Evolutionary conservation across 2,797 vertebrate species (phyloP).

Genomic region (Gymnothorax javanicus): DNA sequence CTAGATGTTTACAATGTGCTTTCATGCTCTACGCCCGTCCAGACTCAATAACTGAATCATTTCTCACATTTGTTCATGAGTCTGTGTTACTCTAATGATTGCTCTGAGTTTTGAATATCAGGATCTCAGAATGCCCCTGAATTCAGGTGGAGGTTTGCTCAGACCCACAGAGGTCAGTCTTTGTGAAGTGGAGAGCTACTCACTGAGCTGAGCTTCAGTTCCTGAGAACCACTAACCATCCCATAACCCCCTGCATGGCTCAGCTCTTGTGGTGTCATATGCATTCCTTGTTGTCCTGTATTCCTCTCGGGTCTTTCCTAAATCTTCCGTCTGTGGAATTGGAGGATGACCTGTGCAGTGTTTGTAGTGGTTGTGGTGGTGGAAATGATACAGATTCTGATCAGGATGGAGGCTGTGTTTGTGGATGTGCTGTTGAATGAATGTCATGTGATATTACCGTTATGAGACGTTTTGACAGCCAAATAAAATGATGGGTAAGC

Average conservation of each 20-base stretch:
- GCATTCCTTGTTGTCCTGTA: not conserved
- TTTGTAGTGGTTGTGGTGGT: conserved; percentile 48
- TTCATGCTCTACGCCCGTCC: not conserved
- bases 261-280: not conserved
- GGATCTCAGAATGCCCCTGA: not conserved
- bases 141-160: not conserved
- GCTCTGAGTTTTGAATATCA: not conserved
- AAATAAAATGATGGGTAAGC: conserved; percentile 70
- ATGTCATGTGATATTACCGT: conserved; percentile 59
- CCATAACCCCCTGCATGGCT: not conserved
- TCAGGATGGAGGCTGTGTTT: conserved; percentile 65
- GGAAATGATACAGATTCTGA: conserved; percentile 53
- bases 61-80: not conserved
- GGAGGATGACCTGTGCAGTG: not conserved
- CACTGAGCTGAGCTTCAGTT: not conserved
- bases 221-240: not conserved
- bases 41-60: conserved; percentile 17
- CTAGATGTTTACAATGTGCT: conserved; percentile 1
- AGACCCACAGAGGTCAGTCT: not conserved
- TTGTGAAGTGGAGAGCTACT: not conserved
- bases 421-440: conserved; percentile 60
- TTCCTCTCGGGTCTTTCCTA: not conserved
- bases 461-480: conserved; percentile 69
- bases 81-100: conserved; percentile 7
- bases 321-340: not conserved